phyloP scores from a whole-genome alignment of 2,113 vertebrate genomes.

The Excalfactoria chinensis region DNA sequence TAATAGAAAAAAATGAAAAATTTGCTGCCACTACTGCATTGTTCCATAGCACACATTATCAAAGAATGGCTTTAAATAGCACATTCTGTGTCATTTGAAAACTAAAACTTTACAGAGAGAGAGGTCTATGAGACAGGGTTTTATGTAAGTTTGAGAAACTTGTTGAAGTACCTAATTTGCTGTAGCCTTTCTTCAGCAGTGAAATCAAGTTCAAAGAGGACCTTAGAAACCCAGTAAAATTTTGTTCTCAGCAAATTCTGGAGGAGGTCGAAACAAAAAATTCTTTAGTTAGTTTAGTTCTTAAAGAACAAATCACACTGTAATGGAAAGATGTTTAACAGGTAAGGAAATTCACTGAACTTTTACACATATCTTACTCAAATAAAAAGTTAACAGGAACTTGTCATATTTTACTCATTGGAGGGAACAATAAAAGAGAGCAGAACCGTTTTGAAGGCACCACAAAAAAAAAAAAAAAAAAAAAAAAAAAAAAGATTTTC shows the following conservation, averaged over 20 bases:
- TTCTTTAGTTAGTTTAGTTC: constrained; percentile 46
- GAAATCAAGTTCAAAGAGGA: constrained; percentile 61
- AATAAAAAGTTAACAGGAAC: background rate
- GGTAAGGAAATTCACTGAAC: constrained; percentile 3
- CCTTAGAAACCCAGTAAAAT: constrained; percentile 52
- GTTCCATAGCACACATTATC: background rate
- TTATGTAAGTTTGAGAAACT: constrained; percentile 59
- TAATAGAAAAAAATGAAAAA: background rate
- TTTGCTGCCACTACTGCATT: background rate
- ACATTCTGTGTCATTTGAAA: background rate
- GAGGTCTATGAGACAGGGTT: background rate
- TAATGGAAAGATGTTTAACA: constrained; percentile 31
- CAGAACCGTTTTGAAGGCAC: background rate
- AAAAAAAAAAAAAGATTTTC: constrained; percentile 1
- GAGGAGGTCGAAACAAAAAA: constrained; percentile 54
- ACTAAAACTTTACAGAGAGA: background rate
- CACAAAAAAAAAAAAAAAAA: background rate
- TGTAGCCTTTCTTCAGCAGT: constrained; percentile 41
- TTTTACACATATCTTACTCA: background rate
- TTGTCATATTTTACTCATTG: constrained; percentile 7
- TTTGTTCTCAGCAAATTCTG: constrained; percentile 56
- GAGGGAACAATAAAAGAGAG: background rate
- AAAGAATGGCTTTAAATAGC: constrained; percentile 1
- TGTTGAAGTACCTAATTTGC: constrained; percentile 53
- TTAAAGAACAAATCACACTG: constrained; percentile 30